Conservation (phyloP, 1,140 invertebrate genomes). For the Drosophila virilis region DNA sequence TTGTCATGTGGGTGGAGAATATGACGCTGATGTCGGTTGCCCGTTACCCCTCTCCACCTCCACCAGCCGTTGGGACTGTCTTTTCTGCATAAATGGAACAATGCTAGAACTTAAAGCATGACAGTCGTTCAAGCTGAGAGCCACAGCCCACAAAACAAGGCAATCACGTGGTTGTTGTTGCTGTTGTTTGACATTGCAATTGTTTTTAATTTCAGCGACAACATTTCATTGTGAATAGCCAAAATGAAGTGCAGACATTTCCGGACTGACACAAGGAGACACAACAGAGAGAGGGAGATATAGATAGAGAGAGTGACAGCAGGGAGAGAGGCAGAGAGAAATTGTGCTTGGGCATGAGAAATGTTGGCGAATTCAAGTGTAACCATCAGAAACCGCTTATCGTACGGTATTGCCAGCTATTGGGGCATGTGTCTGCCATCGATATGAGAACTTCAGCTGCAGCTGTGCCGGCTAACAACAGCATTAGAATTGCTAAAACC, state of each 20-base stretch:
- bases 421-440: constrained; percentile 45
- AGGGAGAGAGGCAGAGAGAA: neutral
- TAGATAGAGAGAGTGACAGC: neutral
- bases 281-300: neutral
- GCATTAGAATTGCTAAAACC: constrained; percentile 81
- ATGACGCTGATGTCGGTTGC: constrained; percentile 61
- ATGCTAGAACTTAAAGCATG: constrained; percentile 29
- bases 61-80: neutral
- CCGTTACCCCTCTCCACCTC: neutral
- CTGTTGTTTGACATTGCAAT: constrained; percentile 60
- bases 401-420: constrained; percentile 59
- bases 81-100: constrained; percentile 67
- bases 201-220: constrained; percentile 60
- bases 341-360: constrained; percentile 36
- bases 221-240: constrained; percentile 48
- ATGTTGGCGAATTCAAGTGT: constrained; percentile 37
- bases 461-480: constrained; percentile 42
- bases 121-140: constrained; percentile 32
- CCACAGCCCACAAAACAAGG: constrained; percentile 36
- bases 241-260: constrained; percentile 44
- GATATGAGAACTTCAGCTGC: constrained; percentile 53
- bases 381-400: constrained; percentile 51
- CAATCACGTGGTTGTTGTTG: constrained; percentile 35
- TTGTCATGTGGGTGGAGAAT: constrained; percentile 70
- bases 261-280: constrained; percentile 38